phyloP scores from a whole-genome alignment of 2,797 vertebrate genomes.

The Cryptoprocta ferox region DNA sequence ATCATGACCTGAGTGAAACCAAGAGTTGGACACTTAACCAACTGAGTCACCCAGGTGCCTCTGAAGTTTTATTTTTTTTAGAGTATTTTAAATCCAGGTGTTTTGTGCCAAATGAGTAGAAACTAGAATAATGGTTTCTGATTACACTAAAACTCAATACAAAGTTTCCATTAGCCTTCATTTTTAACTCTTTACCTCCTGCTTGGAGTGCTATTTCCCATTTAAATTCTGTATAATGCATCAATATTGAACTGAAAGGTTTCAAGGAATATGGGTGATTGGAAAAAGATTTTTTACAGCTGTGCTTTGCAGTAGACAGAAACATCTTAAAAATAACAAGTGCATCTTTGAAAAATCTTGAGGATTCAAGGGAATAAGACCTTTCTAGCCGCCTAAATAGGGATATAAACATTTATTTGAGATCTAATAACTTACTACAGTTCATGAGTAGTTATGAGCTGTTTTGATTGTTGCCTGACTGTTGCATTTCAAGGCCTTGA shows the following conservation, averaged over 20 bases:
- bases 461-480: not conserved
- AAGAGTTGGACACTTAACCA: too few relatives aligned
- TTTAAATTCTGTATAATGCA: conserved; percentile 27
- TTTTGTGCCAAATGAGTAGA: conserved; percentile 36
- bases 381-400: not conserved
- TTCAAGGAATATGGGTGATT: conserved; percentile 15
- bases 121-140: conserved; percentile 15
- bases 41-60: not conserved
- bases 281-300: not conserved
- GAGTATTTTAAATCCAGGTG: conserved; percentile 3
- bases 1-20: too few relatives aligned
- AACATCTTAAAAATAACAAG: conserved; percentile 36
- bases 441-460: not conserved
- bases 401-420: not conserved
- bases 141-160: not conserved
- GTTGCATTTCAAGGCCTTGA: not conserved
- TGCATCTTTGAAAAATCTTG: conserved; percentile 40
- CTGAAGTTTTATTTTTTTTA: not conserved
- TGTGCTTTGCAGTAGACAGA: conserved; percentile 26
- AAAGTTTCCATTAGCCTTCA: not conserved
- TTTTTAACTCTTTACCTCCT: conserved; percentile 20
- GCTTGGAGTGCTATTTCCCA: not conserved
- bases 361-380: not conserved
- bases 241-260: conserved; percentile 45
- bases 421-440: not conserved